phyloP scores from a whole-genome alignment of 1,140 invertebrate species.

The Drosophila pseudoobscura region DNA sequence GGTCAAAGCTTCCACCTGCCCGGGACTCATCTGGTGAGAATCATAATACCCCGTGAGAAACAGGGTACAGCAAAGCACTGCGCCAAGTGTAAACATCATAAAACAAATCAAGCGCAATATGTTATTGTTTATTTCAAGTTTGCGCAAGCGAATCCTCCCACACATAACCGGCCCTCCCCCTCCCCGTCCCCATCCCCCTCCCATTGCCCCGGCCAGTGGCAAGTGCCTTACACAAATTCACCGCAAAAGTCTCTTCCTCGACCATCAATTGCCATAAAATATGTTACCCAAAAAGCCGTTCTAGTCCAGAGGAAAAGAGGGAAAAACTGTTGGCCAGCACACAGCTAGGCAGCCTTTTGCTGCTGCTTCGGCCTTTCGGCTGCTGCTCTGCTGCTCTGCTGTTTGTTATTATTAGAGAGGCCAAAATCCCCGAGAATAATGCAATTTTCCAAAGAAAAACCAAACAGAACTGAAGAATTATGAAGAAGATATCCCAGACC shows the following conservation, averaged over 20 bases:
- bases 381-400: constrained; percentile 27
- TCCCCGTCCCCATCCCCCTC: not conserved
- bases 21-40: not conserved
- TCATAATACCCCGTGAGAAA: too few species aligned
- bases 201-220: constrained; percentile 4
- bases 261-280: constrained; percentile 76
- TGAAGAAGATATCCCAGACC: constrained; percentile 62
- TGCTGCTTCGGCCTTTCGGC: not conserved
- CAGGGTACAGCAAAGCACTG: constrained; percentile 17
- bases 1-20: not conserved
- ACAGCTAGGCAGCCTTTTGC: constrained; percentile 42
- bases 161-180: not conserved
- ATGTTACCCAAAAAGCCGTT: constrained; percentile 49
- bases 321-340: constrained; percentile 36
- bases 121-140: constrained; percentile 80
- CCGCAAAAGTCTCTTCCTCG: constrained; percentile 42
- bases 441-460: constrained; percentile 73
- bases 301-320: constrained; percentile 30
- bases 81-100: constrained; percentile 70
- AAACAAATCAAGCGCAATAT: constrained; percentile 79
- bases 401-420: constrained; percentile 76
- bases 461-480: constrained; percentile 65
- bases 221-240: constrained; percentile 59
- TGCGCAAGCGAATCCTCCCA: constrained; percentile 53
- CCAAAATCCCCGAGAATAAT: constrained; percentile 43